Conservation (phyloP, 2,113 vertebrate genomes). For the Peromyscus maniculatus region DNA sequence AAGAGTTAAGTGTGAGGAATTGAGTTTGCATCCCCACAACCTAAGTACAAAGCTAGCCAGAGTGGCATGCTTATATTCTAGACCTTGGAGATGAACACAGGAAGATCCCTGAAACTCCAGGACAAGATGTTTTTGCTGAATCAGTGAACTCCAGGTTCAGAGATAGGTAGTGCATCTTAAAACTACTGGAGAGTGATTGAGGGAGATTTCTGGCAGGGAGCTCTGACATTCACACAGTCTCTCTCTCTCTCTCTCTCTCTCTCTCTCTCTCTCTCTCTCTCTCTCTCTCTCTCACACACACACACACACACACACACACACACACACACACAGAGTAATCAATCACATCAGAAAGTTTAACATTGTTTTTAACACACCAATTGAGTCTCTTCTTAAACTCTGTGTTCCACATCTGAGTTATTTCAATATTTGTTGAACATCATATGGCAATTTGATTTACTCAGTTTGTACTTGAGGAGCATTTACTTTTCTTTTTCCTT, state of each 20-base stretch:
- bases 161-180: not conserved
- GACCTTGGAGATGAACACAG: not conserved
- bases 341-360: not conserved
- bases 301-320: not conserved
- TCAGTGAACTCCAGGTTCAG: not conserved
- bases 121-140: not conserved
- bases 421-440: not conserved
- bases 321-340: not conserved
- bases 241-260: not conserved
- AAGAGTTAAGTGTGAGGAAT: not conserved
- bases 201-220: not conserved
- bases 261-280: not conserved
- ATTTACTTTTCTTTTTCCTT: not conserved
- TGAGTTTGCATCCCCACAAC: not conserved
- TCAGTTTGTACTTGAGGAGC: not conserved
- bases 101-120: not conserved
- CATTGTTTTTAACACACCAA: not conserved
- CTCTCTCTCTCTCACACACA: not conserved
- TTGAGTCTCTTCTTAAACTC: not conserved
- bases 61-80: not conserved
- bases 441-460: accelerated
- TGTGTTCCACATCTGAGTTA: not conserved
- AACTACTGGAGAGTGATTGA: not conserved
- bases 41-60: not conserved
- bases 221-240: not conserved